These are phyloP conservation scores for Paracyclopina nana DNA, from an alignment of 1,140 invertebrate genomes.

Conservation along the genomic window DNA sequence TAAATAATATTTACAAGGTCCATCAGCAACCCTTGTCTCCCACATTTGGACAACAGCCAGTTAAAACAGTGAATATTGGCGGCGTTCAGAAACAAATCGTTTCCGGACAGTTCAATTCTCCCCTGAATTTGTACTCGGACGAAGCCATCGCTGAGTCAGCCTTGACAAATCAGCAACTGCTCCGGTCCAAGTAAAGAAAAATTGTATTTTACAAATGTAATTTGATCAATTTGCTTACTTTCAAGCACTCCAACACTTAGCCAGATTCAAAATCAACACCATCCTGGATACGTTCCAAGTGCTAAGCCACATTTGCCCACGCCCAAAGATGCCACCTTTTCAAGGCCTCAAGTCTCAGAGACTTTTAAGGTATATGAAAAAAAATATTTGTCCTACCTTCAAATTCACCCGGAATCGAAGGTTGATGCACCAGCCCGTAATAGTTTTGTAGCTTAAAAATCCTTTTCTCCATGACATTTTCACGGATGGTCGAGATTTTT, in stretches of 20 bases:
- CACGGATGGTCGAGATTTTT: no score
- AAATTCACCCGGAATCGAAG: no score
- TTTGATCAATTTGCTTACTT: neutral
- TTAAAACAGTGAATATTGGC: neutral
- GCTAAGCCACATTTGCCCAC: neutral
- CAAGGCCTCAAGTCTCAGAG: neutral
- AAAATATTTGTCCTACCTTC: neutral
- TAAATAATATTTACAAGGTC: no score
- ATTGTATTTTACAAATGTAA: neutral
- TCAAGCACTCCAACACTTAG: neutral
- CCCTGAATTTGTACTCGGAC: neutral
- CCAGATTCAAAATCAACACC: neutral
- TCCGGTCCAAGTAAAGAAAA: neutral
- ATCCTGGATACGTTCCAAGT: slow-evolving; percentile 2
- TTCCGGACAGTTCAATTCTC: neutral
- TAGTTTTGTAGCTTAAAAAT: neutral
- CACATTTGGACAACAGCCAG: no score
- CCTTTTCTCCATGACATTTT: no score
- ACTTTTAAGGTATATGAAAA: neutral
- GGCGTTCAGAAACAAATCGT: neutral
- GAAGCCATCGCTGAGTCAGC: neutral
- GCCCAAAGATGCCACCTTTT: neutral
- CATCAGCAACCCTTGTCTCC: no score
- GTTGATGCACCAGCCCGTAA: neutral
- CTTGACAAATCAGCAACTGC: neutral